phyloP scores from a whole-genome alignment of 2,113 vertebrate genomes.

The Thamnophis sirtalis region DNA sequence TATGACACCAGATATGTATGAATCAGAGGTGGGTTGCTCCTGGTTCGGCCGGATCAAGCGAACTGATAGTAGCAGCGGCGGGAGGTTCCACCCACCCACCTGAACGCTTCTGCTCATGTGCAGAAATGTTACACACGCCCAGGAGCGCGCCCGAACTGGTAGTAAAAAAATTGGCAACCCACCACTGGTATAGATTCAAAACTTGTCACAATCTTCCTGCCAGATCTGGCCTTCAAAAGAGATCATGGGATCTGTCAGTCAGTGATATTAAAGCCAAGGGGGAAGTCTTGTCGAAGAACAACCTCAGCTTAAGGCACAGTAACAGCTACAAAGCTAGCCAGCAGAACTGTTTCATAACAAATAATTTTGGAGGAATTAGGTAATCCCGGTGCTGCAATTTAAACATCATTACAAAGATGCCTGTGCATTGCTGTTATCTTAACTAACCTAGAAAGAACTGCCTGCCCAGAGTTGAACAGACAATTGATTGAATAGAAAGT shows the following conservation, averaged over 20 bases:
- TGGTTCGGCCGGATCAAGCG: too few relatives aligned
- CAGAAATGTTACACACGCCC: too few relatives aligned
- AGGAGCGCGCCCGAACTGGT: too few relatives aligned
- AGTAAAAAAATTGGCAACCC: too few relatives aligned
- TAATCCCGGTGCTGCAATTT: not conserved
- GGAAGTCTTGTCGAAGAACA: not conserved
- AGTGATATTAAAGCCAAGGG: not conserved
- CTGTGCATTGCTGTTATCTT: not conserved
- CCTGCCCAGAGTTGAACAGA: not conserved
- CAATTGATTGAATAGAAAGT: not conserved
- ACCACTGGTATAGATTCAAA: conserved; percentile 6
- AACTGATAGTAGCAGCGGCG: too few relatives aligned
- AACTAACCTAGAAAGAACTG: not conserved
- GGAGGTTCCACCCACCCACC: too few relatives aligned
- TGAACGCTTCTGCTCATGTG: too few relatives aligned
- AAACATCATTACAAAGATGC: not conserved
- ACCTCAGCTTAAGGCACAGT: not conserved
- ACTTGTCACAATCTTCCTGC: conserved; percentile 31
- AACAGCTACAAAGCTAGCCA: not conserved
- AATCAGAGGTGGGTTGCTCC: not conserved
- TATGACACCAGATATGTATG: not conserved
- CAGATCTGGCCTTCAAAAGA: not conserved
- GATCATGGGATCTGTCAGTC: not conserved
- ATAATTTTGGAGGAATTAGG: not conserved
- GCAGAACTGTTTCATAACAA: not conserved